Conservation (phyloP, 2,797 vertebrate genomes). For the Morelia viridis region DNA sequence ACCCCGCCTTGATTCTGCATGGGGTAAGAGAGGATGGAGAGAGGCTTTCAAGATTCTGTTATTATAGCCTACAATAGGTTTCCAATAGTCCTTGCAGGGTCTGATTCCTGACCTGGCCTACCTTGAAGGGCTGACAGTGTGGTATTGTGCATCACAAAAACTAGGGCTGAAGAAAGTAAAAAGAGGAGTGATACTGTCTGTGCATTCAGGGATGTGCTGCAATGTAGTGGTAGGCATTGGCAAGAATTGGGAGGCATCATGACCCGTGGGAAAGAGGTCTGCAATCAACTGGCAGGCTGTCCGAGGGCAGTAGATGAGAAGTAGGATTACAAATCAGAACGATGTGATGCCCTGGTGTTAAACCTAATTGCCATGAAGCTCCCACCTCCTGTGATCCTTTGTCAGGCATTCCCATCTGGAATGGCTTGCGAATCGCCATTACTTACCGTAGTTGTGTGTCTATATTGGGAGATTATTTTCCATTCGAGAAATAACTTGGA, state of each 20-base stretch:
- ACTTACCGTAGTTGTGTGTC: not conserved
- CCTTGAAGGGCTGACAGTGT: not conserved
- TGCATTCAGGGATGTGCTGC: not conserved
- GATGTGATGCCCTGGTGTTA: not conserved
- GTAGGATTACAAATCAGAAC: not conserved
- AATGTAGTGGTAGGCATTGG: not conserved
- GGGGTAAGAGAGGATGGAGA: not conserved
- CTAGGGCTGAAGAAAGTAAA: not conserved
- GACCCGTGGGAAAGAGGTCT: not conserved
- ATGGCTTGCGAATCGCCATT: not conserved
- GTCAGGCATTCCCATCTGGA: not conserved
- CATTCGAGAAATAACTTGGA: slow-evolving; percentile 2
- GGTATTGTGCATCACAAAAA: not conserved
- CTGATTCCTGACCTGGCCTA: not conserved
- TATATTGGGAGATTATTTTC: slow-evolving; percentile 1
- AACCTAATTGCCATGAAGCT: not conserved
- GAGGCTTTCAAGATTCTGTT: not conserved
- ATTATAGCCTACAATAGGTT: not conserved
- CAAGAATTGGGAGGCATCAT: not conserved
- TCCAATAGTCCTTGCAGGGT: not conserved
- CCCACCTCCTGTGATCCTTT: not conserved
- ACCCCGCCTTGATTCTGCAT: not conserved
- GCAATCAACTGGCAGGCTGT: not conserved
- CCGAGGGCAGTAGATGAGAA: not conserved
- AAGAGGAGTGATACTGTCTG: not conserved